Conservation (phyloP, 2,797 vertebrate genomes). For the Lutjanus campechanus region DNA sequence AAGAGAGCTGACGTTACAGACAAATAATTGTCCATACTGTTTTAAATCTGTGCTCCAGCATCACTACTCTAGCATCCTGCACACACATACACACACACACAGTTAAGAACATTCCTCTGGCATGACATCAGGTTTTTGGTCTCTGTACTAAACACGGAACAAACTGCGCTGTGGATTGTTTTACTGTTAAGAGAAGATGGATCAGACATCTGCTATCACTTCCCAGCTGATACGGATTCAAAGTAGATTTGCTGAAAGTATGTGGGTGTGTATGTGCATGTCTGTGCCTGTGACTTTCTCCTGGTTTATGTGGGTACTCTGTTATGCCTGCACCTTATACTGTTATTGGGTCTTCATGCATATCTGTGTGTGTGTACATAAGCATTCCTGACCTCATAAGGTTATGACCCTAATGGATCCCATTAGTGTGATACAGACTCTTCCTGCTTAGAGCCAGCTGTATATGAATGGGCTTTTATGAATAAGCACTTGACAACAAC, state of each 20-base stretch:
- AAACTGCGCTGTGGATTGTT: constrained; percentile 66
- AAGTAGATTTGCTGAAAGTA: constrained; percentile 53
- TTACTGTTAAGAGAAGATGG: constrained; percentile 64
- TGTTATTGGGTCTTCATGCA: constrained; percentile 13
- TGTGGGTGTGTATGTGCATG: constrained; percentile 42
- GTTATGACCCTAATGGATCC: constrained; percentile 48
- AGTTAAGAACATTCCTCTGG: constrained; percentile 65
- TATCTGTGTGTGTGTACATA: constrained; percentile 20
- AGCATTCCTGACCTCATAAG: constrained; percentile 48
- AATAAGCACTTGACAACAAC: constrained; percentile 36
- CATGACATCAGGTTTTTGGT: constrained; percentile 68
- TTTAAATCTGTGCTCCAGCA: constrained; percentile 45
- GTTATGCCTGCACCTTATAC: constrained; percentile 26
- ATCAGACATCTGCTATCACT: constrained; percentile 79
- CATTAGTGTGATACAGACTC: constrained; percentile 41
- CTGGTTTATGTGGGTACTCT: constrained; percentile 25
- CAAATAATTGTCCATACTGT: constrained; percentile 35
- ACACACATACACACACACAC: constrained; percentile 16
- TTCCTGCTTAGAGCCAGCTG: constrained; percentile 33
- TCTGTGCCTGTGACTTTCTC: constrained; percentile 37
- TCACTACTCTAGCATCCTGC: constrained; percentile 27
- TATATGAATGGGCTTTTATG: constrained; percentile 39
- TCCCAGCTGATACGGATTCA: constrained; percentile 69
- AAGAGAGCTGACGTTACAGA: constrained; percentile 12
- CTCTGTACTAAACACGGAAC: constrained; percentile 60